These are phyloP conservation scores for Tenthredo notha DNA, from an alignment of 2,888 invertebrate genomes.

Conservation along the genomic window DNA sequence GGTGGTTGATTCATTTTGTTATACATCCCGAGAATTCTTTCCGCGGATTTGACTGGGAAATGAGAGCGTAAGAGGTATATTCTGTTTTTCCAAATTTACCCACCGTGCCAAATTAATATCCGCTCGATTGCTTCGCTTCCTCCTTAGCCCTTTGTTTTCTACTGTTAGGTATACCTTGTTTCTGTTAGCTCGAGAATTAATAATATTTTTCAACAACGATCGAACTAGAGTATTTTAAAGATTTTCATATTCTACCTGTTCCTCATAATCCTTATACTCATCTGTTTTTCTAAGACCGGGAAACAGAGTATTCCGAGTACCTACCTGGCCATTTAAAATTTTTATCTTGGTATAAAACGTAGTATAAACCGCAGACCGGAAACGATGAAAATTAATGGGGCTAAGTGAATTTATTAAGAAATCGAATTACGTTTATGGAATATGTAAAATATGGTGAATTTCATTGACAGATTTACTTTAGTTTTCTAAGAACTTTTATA, in stretches of 20 bases:
- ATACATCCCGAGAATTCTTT: constrained; percentile 54
- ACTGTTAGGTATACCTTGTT: background rate
- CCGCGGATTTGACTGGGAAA: background rate
- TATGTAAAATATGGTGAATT: constrained; percentile 9
- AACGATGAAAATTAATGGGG: constrained; percentile 34
- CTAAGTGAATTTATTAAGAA: constrained; percentile 23
- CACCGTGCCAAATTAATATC: constrained; percentile 33
- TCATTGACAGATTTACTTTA: background rate
- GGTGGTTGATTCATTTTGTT: constrained; percentile 71
- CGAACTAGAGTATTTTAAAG: background rate
- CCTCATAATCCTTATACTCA: background rate
- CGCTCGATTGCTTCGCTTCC: constrained; percentile 7
- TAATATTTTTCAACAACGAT: constrained; percentile 14
- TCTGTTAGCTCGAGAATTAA: background rate
- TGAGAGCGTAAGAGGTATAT: background rate
- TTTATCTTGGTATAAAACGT: constrained; percentile 10
- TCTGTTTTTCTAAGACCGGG: background rate
- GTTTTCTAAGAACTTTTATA: background rate
- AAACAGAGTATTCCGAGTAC: background rate
- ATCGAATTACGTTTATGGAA: constrained; percentile 35
- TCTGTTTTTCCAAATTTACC: constrained; percentile 13
- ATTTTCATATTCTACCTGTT: background rate
- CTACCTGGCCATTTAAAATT: constrained; percentile 6
- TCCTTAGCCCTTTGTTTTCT: background rate
- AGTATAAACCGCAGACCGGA: background rate